phyloP scores from a whole-genome alignment of 37 sponge, comb jelly and placozoan genomes.

The Chondrilla cf. caribensis region DNA sequence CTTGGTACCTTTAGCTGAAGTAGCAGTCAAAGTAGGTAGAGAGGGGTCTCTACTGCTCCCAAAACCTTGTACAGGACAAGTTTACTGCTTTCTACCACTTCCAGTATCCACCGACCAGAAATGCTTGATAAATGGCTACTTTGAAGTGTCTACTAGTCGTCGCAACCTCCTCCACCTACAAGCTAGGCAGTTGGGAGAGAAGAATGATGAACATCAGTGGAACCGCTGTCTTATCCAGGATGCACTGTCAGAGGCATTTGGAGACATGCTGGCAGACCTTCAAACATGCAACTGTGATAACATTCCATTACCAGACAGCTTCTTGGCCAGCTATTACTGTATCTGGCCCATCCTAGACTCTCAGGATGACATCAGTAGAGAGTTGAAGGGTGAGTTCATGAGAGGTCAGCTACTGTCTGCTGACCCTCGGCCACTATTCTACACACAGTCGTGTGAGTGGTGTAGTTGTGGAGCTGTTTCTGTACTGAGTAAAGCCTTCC shows the following conservation, averaged over 20 bases:
- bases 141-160: constrained; percentile 47
- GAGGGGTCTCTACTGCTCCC: constrained; percentile 14
- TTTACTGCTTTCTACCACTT: constrained; percentile 67
- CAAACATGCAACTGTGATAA: background rate
- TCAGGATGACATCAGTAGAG: constrained; percentile 4
- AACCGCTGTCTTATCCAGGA: constrained; percentile 39
- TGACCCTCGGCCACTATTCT: background rate
- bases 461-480: background rate
- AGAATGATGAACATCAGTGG: constrained; percentile 40
- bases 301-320: background rate
- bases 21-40: constrained; percentile 27
- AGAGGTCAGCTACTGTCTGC: background rate
- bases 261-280: constrained; percentile 20
- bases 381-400: constrained; percentile 14
- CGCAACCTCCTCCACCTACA: constrained; percentile 15
- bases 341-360: constrained; percentile 35
- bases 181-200: background rate
- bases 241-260: constrained; percentile 39
- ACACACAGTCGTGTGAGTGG: background rate
- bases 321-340: constrained; percentile 35
- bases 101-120: constrained; percentile 32
- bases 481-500: background rate
- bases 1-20: constrained; percentile 39
- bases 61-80: background rate
- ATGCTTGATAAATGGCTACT: constrained; percentile 55